Conservation (phyloP, 2,797 vertebrate species). For the Sebastes miniatus region DNA sequence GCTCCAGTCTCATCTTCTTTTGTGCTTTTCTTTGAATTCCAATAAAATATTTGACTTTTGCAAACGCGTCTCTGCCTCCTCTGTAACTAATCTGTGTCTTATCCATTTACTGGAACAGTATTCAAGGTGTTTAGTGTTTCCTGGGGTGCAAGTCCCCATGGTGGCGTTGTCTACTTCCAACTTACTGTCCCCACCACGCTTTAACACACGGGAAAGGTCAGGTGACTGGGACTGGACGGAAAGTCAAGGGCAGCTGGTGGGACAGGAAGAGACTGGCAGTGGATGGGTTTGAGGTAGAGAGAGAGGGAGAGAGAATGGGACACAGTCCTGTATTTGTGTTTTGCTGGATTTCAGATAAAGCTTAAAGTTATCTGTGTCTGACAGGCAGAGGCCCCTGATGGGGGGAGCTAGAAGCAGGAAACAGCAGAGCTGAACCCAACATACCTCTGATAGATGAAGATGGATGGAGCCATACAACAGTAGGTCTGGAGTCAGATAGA, state of each 20-base stretch:
- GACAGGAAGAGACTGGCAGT: not conserved
- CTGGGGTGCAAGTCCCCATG: too few relatives aligned
- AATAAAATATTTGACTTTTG: too few relatives aligned
- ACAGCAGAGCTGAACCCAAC: slow-evolving; percentile 17
- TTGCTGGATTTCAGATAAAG: slow-evolving; percentile 26
- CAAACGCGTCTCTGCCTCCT: too few relatives aligned
- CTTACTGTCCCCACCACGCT: too few relatives aligned
- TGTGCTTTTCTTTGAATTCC: too few relatives aligned
- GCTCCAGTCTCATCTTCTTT: too few relatives aligned
- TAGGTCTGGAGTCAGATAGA: slow-evolving; percentile 1
- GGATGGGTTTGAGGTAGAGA: not conserved
- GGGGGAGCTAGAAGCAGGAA: not conserved
- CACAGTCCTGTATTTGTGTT: slow-evolving; percentile 15
- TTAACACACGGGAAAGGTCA: not conserved
- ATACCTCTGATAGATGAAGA: slow-evolving; percentile 43
- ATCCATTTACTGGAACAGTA: too few relatives aligned
- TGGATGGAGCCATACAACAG: slow-evolving; percentile 5
- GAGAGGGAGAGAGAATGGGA: not conserved
- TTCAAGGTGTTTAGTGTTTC: too few relatives aligned
- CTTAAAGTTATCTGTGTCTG: slow-evolving; percentile 18
- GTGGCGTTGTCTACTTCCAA: too few relatives aligned
- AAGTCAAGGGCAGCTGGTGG: not conserved
- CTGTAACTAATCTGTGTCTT: too few relatives aligned
- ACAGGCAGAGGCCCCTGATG: not conserved
- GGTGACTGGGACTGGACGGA: not conserved